Evolutionary conservation across 2,113 vertebrate genomes (phyloP).

Genomic region (Petaurus breviceps): DNA sequence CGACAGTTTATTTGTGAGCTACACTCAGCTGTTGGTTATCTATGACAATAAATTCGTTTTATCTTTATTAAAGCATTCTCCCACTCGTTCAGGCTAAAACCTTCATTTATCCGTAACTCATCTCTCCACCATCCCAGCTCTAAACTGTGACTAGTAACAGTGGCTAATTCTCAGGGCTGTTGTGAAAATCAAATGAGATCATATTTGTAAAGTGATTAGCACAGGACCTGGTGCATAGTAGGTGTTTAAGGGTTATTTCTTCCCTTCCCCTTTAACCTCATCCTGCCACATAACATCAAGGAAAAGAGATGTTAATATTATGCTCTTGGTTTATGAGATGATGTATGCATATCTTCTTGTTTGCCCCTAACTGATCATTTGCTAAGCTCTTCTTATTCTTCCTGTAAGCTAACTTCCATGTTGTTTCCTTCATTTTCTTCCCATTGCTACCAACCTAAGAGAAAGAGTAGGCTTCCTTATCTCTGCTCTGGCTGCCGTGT

Average conservation of each 20-base stretch:
- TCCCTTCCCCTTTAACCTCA: not conserved
- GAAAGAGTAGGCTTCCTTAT: not conserved
- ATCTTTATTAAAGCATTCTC: not conserved
- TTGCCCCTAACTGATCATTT: not conserved
- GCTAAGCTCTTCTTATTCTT: not conserved
- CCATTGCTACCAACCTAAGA: not conserved
- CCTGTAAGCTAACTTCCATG: not conserved
- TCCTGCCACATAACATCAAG: too few species aligned
- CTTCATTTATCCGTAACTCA: not conserved
- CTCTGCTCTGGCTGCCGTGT: not conserved
- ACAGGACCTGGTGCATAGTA: not conserved
- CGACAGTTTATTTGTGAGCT: not conserved
- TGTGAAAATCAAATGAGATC: not conserved
- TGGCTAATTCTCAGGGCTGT: not conserved
- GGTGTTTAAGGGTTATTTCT: not conserved
- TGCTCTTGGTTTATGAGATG: too few species aligned
- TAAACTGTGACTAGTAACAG: not conserved
- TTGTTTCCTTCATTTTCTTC: not conserved
- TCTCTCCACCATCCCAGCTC: not conserved
- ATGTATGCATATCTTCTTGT: not conserved
- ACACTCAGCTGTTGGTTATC: not conserved
- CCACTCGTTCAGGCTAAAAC: not conserved
- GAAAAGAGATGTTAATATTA: too few species aligned
- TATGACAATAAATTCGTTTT: not conserved
- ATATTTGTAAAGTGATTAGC: not conserved